A percentile compares a stretch with the other conserved stretches of the same genome.
phyloP scores from a whole-genome alignment of 2,888 invertebrate genomes.

The Trimorus sp. region DNA sequence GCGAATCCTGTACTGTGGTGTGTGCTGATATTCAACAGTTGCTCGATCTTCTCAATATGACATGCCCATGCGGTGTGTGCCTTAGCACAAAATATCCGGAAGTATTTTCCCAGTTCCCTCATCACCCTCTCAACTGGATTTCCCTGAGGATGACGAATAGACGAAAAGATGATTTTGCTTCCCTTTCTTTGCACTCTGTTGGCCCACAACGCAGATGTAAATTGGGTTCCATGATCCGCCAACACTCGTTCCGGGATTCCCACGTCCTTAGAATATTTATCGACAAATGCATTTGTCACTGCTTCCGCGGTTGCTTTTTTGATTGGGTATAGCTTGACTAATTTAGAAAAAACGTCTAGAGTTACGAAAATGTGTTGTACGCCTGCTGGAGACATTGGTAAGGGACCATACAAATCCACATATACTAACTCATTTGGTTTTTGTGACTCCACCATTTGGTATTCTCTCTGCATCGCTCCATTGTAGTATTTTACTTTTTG shows the following conservation, averaged over 20 bases:
- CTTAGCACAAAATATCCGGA: slow-evolving; percentile 31
- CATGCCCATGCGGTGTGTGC: slow-evolving; percentile 23
- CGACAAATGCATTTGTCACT: slow-evolving; percentile 32
- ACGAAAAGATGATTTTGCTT: slow-evolving; percentile 24
- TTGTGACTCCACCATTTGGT: slow-evolving; percentile 18
- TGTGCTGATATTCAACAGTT: slow-evolving; percentile 19
- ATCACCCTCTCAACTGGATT: slow-evolving; percentile 67
- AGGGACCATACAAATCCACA: slow-evolving; percentile 34
- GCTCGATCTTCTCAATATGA: slow-evolving; percentile 3
- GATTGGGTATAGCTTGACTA: slow-evolving; percentile 33
- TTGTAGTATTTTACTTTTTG: slow-evolving; percentile 11
- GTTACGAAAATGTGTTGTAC: slow-evolving; percentile 33
- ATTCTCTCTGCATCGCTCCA: slow-evolving; percentile 62
- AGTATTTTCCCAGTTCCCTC: slow-evolving; percentile 56
- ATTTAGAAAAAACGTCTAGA: slow-evolving; percentile 19
- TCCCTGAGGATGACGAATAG: slow-evolving; percentile 61
- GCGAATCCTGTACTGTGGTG: slow-evolving; percentile 33
- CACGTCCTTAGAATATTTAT: slow-evolving; percentile 17
- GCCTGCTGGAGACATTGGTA: slow-evolving; percentile 13
- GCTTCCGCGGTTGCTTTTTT: slow-evolving; percentile 61
- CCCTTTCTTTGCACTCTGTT: not conserved
- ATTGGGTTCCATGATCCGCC: slow-evolving; percentile 53
- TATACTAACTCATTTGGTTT: slow-evolving; percentile 8
- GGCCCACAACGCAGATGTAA: slow-evolving; percentile 62
- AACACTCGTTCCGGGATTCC: slow-evolving; percentile 33